Evolutionary conservation across 2,888 invertebrate genomes (phyloP).

Genomic region (Stegana nigrithorax): DNA sequence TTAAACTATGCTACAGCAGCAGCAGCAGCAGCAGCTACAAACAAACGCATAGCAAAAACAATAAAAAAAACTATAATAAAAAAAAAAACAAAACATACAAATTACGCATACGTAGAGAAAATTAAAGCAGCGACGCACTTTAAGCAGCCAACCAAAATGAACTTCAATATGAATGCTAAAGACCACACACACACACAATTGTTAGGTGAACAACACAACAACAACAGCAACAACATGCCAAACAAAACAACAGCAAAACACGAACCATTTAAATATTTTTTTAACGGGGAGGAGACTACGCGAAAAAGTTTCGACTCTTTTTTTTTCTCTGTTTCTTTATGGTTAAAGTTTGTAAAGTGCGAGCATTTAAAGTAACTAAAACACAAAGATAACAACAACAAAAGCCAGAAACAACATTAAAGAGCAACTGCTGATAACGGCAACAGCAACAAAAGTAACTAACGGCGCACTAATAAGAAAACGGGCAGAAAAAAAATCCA

Average conservation of each 20-base stretch:
- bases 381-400: slow-evolving; percentile 37
- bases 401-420: slow-evolving; percentile 29
- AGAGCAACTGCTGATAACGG: too few species aligned
- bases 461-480: slow-evolving; percentile 53
- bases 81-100: slow-evolving; percentile 29
- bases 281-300: slow-evolving; percentile 44
- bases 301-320: slow-evolving; percentile 30
- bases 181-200: too few species aligned
- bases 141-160: slow-evolving; percentile 57
- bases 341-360: slow-evolving; percentile 31
- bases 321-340: too few species aligned
- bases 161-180: too few species aligned
- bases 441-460: slow-evolving; percentile 43
- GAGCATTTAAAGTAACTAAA: slow-evolving; percentile 22
- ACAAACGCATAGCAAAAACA: too few species aligned
- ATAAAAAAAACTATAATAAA: background rate
- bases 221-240: slow-evolving; percentile 22
- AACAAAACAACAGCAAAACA: background rate
- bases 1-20: too few species aligned
- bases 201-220: slow-evolving; percentile 19
- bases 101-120: slow-evolving; percentile 18
- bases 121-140: slow-evolving; percentile 46
- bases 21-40: too few species aligned
- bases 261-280: slow-evolving; percentile 14
- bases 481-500: slow-evolving; percentile 21